Evolutionary conservation across 2,797 vertebrate species (phyloP).

Genomic region (Sebastes diploproa): DNA sequence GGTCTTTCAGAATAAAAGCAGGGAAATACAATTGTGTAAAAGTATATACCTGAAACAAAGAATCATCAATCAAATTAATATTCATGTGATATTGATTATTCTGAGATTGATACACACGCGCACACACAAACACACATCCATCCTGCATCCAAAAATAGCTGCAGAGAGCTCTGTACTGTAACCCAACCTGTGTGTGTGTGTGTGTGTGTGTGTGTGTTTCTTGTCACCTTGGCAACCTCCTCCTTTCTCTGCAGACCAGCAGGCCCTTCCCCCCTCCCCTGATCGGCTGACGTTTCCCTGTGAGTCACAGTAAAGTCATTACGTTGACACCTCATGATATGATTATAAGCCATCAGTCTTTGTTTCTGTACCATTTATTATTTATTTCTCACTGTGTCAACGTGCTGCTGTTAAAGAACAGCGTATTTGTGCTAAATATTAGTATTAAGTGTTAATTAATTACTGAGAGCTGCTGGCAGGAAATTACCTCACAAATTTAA

Average conservation of each 20-base stretch:
- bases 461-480: too few relatives aligned
- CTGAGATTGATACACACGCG: not conserved
- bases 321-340: too few relatives aligned
- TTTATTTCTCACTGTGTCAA: too few relatives aligned
- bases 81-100: not conserved
- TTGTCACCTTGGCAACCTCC: not conserved
- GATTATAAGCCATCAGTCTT: too few relatives aligned
- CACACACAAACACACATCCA: constrained; percentile 2
- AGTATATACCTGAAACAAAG: not conserved
- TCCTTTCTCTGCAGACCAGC: not conserved
- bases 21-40: not conserved
- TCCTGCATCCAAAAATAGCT: not conserved
- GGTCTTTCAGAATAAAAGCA: not conserved
- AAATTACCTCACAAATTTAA: not conserved
- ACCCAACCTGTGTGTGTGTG: not conserved
- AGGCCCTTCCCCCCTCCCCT: not conserved
- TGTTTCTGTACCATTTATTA: too few relatives aligned
- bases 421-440: too few relatives aligned
- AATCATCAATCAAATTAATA: not conserved
- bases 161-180: not conserved
- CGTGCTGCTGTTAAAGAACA: too few relatives aligned
- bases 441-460: too few relatives aligned
- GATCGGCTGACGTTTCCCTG: not conserved
- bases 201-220: not conserved
- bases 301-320: too few relatives aligned